Base-by-base conservation (phyloP, 2,797 vertebrate species). In the Champsocephalus esox region DNA sequence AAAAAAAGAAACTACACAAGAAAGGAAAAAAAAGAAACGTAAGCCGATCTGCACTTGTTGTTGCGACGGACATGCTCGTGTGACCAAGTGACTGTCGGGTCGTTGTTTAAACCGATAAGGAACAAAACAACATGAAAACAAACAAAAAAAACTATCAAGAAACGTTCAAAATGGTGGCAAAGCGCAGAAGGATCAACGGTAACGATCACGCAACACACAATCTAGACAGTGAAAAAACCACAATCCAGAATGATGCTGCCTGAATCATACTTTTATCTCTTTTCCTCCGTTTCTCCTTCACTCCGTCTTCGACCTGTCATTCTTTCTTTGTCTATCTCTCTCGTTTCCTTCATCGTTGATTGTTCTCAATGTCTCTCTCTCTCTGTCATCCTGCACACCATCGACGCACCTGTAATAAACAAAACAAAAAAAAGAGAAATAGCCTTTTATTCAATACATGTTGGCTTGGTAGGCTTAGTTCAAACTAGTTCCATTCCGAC, bases 401-500 rank as follows among this genome's bases (percentile, higher is more conserved):
- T 86, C 88, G 55, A 85, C 79, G 85, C 84, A 83, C 83, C 85
- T 90, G 86, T 90, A 80, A 89, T 84, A 80, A 87, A 79, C 54
- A 73, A 64, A 81, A 79, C 75, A 73, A 83, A 77, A 85, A 86
- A 79, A 83, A 84, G 76, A 87, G 84, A 73, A 91, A 83, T 85
- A 90, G 87, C 87, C 81, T 93, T 88, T 93, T 92, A 89, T 89
- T 85, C 84, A 66, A 59, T 67, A 67, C 89, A 82, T 85, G 89
- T 92, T 84, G 89, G 90, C 91, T 92, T 86, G 79, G 83, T 92
- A 91, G 85, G 85, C 75, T 82, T 90, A 93, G 90, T 85, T 56
- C 46, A 79, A 85, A 83, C 87, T 94, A 93, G 92, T 90, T 94
- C 85, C 93, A 91, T 90, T 92, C 89, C 85, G 67, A 90, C 90